These are phyloP conservation scores for Endotricha flammealis DNA, from an alignment of 2,888 invertebrate species.

Conservation along the genomic window DNA sequence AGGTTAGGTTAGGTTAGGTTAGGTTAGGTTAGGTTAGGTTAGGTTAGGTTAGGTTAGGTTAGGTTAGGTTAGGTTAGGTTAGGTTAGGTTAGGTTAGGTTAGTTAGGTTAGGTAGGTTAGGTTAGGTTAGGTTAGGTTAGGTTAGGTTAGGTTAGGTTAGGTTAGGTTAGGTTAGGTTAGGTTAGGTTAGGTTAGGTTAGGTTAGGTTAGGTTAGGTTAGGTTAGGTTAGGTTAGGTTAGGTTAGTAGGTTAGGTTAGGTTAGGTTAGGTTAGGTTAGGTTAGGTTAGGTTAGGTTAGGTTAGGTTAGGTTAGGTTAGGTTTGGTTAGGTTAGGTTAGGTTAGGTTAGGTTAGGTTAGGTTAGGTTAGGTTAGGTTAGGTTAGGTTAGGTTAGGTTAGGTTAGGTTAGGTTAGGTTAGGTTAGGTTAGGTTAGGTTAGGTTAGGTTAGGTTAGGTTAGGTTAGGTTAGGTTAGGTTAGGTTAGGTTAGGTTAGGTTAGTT, in stretches of 20 bases:
- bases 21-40: slow-evolving; percentile 18
- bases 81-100: slow-evolving; percentile 20
- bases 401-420: slow-evolving; percentile 21
- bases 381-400: slow-evolving; percentile 21
- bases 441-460: slow-evolving; percentile 17
- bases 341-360: slow-evolving; percentile 19
- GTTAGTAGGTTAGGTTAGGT: too few species aligned
- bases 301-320: slow-evolving; percentile 25
- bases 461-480: slow-evolving; percentile 19
- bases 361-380: slow-evolving; percentile 19
- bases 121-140: slow-evolving; percentile 23
- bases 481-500: slow-evolving; percentile 22
- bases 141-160: slow-evolving; percentile 22
- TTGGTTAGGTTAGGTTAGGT: slow-evolving; percentile 23
- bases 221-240: slow-evolving; percentile 30
- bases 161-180: slow-evolving; percentile 25
- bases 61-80: slow-evolving; percentile 30
- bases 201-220: slow-evolving; percentile 29
- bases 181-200: slow-evolving; percentile 26
- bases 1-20: slow-evolving; percentile 21
- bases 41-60: slow-evolving; percentile 24
- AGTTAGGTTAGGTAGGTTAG: too few species aligned
- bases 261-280: slow-evolving; percentile 23
- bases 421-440: slow-evolving; percentile 20
- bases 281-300: slow-evolving; percentile 27